Evolutionary conservation across 1,140 invertebrate genomes (phyloP).

Genomic region (Drosophila fuyamai): DNA sequence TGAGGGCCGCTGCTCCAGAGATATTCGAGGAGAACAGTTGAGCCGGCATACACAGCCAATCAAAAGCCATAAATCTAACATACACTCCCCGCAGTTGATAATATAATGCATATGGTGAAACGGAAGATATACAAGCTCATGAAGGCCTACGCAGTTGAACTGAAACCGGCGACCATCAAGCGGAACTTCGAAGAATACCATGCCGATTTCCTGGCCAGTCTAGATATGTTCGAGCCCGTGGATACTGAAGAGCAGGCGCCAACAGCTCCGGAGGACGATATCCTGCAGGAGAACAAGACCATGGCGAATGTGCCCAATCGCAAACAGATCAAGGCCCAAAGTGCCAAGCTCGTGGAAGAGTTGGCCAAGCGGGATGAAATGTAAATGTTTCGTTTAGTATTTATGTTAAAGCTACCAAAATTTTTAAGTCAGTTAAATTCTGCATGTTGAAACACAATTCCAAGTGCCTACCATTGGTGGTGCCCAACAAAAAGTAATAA

Average conservation of each 20-base stretch:
- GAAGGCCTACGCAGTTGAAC: constrained; percentile 68
- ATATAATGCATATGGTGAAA: constrained; percentile 66
- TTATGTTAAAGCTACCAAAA: constrained; percentile 8
- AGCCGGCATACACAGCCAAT: constrained; percentile 1
- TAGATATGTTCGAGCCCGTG: constrained; percentile 41
- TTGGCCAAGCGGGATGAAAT: constrained; percentile 69
- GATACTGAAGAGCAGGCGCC: constrained; percentile 36
- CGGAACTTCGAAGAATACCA: constrained; percentile 70
- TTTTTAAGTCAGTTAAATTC: constrained; percentile 32
- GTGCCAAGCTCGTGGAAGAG: constrained; percentile 73
- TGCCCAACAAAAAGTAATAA: constrained; percentile 39
- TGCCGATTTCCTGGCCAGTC: constrained; percentile 57
- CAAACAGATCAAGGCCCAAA: constrained; percentile 76
- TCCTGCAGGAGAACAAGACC: constrained; percentile 67
- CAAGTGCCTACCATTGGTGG: background rate
- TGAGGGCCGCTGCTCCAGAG: constrained; percentile 74
- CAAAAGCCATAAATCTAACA: background rate
- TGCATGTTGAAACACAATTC: constrained; percentile 13
- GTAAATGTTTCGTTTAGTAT: background rate
- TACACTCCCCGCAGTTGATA: constrained; percentile 55
- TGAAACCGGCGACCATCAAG: constrained; percentile 47
- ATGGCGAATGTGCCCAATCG: constrained; percentile 74
- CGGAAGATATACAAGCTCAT: constrained; percentile 74
- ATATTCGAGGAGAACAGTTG: constrained; percentile 77
- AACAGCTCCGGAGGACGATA: constrained; percentile 48